Conservation (phyloP, 2,888 invertebrate genomes). For the Synergus itoensis region DNA sequence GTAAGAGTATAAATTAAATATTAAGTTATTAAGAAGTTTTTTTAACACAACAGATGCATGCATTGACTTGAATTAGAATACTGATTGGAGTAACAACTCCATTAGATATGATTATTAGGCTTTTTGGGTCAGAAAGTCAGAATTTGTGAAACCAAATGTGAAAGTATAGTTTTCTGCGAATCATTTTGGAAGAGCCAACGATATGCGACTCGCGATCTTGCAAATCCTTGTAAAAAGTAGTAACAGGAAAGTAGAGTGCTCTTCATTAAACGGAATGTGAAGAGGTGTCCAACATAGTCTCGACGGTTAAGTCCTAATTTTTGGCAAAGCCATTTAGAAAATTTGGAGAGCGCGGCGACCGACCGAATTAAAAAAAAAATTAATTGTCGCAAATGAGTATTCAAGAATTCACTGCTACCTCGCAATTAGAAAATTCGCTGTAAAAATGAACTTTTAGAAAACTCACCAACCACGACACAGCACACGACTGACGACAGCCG, state of each 20-base stretch:
- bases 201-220: background rate
- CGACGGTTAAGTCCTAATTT: conserved; percentile 19
- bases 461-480: conserved; percentile 98
- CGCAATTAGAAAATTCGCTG: conserved; percentile 8
- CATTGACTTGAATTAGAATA: conserved; percentile 6
- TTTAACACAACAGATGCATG: background rate
- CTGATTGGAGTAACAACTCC: conserved; percentile 25
- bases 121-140: conserved; percentile 35
- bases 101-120: conserved; percentile 25
- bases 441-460: conserved; percentile 75
- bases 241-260: background rate
- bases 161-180: background rate
- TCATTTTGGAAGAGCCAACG: background rate
- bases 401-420: background rate
- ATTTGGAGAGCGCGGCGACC: background rate
- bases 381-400: too few relatives aligned
- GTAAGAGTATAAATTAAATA: background rate
- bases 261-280: conserved; percentile 1
- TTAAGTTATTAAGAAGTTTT: conserved; percentile 1
- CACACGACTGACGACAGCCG: conserved; percentile 98
- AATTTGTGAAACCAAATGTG: background rate
- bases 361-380: background rate
- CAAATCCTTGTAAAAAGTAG: background rate
- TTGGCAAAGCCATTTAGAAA: background rate
- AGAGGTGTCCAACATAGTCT: conserved; percentile 6